Evolutionary conservation across 2,888 invertebrate genomes (phyloP).

Genomic region (Cephus runcator): DNA sequence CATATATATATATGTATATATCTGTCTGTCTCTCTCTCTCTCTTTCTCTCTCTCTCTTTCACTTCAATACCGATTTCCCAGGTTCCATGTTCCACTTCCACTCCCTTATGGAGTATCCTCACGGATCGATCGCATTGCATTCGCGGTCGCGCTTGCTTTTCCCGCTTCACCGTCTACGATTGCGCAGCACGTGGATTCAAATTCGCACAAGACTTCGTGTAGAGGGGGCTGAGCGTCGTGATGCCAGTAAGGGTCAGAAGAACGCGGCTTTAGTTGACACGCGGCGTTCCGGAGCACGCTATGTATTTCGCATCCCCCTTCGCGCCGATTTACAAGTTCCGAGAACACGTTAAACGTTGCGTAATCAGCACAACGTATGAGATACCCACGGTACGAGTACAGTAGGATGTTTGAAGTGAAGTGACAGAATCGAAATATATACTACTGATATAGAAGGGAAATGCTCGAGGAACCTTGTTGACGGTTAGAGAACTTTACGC

Average conservation of each 20-base stretch:
- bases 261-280: slow-evolving; percentile 41
- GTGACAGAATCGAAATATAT: background rate
- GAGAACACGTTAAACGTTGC: background rate
- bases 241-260: slow-evolving; percentile 12
- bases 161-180: slow-evolving; percentile 32
- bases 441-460: background rate
- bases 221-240: slow-evolving; percentile 5
- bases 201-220: slow-evolving; percentile 11
- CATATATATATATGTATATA: no score
- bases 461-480: background rate
- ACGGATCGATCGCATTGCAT: slow-evolving; percentile 31
- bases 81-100: background rate
- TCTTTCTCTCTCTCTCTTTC: no score
- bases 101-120: slow-evolving; percentile 8
- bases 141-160: slow-evolving; percentile 4
- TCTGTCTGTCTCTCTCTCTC: no score
- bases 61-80: background rate
- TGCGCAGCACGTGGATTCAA: slow-evolving; percentile 39
- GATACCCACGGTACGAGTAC: background rate
- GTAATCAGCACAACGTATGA: background rate
- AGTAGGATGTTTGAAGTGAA: background rate
- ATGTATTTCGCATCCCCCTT: slow-evolving; percentile 6
- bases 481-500: background rate
- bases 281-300: slow-evolving; percentile 44
- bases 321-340: background rate